Conservation (phyloP, 2,888 invertebrate species). For the Germaria angustata region DNA sequence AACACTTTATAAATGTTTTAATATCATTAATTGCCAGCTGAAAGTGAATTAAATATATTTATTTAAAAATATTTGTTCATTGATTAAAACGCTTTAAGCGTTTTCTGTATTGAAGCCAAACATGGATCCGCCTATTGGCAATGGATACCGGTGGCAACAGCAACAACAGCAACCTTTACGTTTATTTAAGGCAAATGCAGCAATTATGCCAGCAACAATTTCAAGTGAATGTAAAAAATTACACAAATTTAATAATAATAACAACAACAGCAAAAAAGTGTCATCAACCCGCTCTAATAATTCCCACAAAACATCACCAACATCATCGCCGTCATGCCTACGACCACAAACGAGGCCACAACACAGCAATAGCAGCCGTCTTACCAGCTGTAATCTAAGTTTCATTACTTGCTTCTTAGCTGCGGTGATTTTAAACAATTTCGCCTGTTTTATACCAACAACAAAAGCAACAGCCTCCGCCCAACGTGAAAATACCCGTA, state of each 20-base stretch:
- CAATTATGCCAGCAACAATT: conserved; percentile 63
- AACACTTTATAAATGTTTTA: conserved; percentile 3
- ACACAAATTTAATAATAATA: conserved; percentile 61
- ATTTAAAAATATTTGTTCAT: background rate
- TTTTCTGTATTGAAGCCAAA: conserved; percentile 47
- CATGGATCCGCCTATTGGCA: conserved; percentile 78
- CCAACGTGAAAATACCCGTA: conserved; percentile 72
- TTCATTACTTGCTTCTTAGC: conserved; percentile 72
- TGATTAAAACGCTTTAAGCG: conserved; percentile 30
- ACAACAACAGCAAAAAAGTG: conserved; percentile 66
- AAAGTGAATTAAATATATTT: background rate
- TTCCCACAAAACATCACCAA: conserved; percentile 30
- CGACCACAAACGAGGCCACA: conserved; percentile 25
- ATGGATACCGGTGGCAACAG: conserved; percentile 77
- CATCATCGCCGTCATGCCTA: conserved; percentile 7
- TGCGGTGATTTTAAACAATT: conserved; percentile 75
- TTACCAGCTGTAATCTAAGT: conserved; percentile 70
- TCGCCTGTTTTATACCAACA: conserved; percentile 72
- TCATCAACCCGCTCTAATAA: conserved; percentile 50
- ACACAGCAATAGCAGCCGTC: background rate
- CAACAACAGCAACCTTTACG: conserved; percentile 64
- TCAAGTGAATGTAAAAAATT: conserved; percentile 67
- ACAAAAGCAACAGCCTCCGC: conserved; percentile 69
- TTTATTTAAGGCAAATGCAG: conserved; percentile 4
- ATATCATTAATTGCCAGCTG: background rate